Conservation (phyloP, 1,140 invertebrate species). For the Copidosoma floridanum region DNA sequence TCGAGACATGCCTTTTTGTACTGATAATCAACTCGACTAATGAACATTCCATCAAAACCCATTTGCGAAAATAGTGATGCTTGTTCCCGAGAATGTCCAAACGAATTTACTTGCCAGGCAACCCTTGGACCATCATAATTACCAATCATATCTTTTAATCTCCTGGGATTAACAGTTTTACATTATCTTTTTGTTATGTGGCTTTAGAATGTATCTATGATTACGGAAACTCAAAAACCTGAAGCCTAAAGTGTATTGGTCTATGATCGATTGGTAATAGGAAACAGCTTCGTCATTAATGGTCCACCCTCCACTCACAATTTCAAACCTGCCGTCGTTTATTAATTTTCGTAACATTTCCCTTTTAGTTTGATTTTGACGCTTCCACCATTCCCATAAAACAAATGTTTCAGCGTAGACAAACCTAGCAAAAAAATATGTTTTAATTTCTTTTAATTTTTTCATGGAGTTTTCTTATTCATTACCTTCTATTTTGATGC, state of each 20-base stretch:
- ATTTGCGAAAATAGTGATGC: conserved; percentile 80
- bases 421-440: conserved; percentile 61
- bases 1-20: conserved; percentile 69
- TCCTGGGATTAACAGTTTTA: conserved; percentile 61
- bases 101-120: conserved; percentile 93
- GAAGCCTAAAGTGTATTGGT: conserved; percentile 84
- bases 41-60: conserved; percentile 83
- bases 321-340: conserved; percentile 77
- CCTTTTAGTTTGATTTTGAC: conserved; percentile 65
- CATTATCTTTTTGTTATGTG: too few species aligned
- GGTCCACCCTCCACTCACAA: conserved; percentile 83
- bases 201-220: conserved; percentile 47
- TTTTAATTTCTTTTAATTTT: background rate
- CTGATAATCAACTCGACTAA: conserved; percentile 84
- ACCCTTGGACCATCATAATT: conserved; percentile 75
- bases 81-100: conserved; percentile 85
- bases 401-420: conserved; percentile 83
- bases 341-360: conserved; percentile 64
- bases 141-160: conserved; percentile 80
- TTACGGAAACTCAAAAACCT: conserved; percentile 52
- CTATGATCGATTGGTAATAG: conserved; percentile 90
- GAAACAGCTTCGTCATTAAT: conserved; percentile 93
- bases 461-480: conserved; percentile 16
- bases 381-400: conserved; percentile 89
- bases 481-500: conserved; percentile 66